Base-by-base conservation (phyloP, 2,888 invertebrate species). In the Mythimna vitellina region DNA sequence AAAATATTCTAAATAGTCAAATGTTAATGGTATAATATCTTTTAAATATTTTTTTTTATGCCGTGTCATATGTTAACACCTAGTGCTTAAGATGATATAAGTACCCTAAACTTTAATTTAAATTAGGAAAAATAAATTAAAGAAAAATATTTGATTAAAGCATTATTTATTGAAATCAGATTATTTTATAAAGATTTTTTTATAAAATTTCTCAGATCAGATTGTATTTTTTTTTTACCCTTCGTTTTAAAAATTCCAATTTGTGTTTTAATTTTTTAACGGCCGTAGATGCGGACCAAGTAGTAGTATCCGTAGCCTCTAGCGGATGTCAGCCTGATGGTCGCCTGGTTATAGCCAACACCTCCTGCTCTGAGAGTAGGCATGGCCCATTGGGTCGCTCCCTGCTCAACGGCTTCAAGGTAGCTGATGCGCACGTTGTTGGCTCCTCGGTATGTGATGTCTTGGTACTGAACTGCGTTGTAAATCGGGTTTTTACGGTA, bases 291-390 rank as follows among this genome's bases (percentile, higher is more conserved):
- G 8, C 93, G 92, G 4, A 94, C 76, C 0, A 86, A 73, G 72
- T 93, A 95, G 73, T 95, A 90, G 65, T 91, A 95, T 0, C 95
- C 95, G 35, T 89, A 91, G 0, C 94, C 92, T 5, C 89, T 86
- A 0, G 88, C 85, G 0, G 93, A 90, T n/a, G 92, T 90, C 6
- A 92, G 87, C n/a, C 94, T 84, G 3, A 95, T 72, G 0, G 93
- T 93, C 0, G 89, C 92, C 14, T 92, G 91, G 70, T 85, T 91
- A 32, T 80, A 76, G 0, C 91, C 90, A 0, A 93, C 51, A 0
- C 95, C 94, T 4, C 92, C 92, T 0, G 29, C 80, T 0, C 89
- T 51, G 14, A 95, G 78, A 82, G 88, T 91, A 0, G 91, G 90
- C 0, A 77, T 80, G 0, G 90, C 93, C 69, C 86, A 92, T 82